phyloP scores from a whole-genome alignment of 2,888 invertebrate genomes.

The Anthoptus insignis region DNA sequence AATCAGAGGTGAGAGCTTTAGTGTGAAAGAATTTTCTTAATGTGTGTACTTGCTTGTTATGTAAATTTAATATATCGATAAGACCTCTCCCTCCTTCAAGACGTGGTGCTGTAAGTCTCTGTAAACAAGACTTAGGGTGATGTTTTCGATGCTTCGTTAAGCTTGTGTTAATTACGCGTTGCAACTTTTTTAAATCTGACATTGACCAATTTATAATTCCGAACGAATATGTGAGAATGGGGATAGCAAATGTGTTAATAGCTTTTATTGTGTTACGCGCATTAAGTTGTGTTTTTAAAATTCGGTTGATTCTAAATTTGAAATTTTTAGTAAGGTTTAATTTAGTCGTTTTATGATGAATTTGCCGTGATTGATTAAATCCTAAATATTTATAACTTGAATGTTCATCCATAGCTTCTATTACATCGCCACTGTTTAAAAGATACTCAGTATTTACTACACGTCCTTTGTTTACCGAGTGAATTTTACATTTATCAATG shows the following conservation, averaged over 20 bases:
- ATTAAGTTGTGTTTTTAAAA: background rate
- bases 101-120: background rate
- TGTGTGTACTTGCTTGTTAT: background rate
- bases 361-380: too few species aligned
- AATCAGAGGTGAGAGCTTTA: background rate
- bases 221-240: conserved; percentile 24
- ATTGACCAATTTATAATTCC: conserved; percentile 19
- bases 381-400: background rate
- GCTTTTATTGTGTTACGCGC: background rate
- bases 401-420: background rate
- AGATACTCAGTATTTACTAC: background rate
- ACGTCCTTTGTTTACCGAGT: too few species aligned
- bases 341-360: background rate
- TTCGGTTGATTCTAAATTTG: background rate
- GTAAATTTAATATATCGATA: background rate
- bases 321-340: background rate
- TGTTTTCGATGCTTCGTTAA: conserved; percentile 3
- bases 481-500: too few species aligned
- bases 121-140: conserved; percentile 4
- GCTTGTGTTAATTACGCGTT: background rate
- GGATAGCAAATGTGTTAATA: background rate
- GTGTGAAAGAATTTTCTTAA: conserved; percentile 2
- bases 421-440: background rate
- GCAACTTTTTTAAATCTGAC: background rate
- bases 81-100: background rate